Base-by-base conservation (phyloP, 2,888 invertebrate genomes). In the Aphrophora alni region DNA sequence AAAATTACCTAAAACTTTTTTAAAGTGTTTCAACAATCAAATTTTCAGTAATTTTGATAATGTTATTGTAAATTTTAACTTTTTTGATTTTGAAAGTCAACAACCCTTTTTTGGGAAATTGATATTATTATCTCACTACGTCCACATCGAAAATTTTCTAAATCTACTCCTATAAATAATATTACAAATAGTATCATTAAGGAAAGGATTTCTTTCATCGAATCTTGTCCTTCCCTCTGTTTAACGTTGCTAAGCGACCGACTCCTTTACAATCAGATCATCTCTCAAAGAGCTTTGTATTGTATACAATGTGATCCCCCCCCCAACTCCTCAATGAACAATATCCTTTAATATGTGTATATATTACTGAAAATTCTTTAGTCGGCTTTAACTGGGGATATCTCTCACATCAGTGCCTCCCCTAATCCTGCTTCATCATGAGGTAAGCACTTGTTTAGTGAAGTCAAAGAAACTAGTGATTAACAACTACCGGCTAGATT, bases 221-320 rank as follows among this genome's bases (percentile, higher is more conserved):
- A 8, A 33, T 5, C 33, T 33, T 33, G 33, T 33, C 44, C 44
- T 44, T 12, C n/a, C 21, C 59, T 21, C 10, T 2, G 21, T 21
- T 10, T 59, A 21, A 8, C 21, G 59, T 59, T 59, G 59, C 59
- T 21, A 59, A 59, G 59, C 59, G 59, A 59, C 59, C 21, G 14
- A n/a, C 1, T 59, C 59, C 21, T 8, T 21, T 59, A 21, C 59
- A 59, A 59, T 59, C 59, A 59, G 59, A 59, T 59, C 59, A 59
- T 59, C 59, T 59, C 21, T 59, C 59, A 59, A 59, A 59, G 59
- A 59, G 59, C 59, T 59, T 59, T 59, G 59, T 59, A 59, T 59
- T 59, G 59, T 59, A 59, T 59, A 44, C 44, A 44, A 44, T 44
- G 17, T 44, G 44, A 44, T 44, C 44, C 17, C 14, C 8, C 44